A percentile compares a stretch with the other conserved stretches of the same genome.
Conservation (phyloP, 2,113 vertebrate species). For the Pygoscelis antarcticus region DNA sequence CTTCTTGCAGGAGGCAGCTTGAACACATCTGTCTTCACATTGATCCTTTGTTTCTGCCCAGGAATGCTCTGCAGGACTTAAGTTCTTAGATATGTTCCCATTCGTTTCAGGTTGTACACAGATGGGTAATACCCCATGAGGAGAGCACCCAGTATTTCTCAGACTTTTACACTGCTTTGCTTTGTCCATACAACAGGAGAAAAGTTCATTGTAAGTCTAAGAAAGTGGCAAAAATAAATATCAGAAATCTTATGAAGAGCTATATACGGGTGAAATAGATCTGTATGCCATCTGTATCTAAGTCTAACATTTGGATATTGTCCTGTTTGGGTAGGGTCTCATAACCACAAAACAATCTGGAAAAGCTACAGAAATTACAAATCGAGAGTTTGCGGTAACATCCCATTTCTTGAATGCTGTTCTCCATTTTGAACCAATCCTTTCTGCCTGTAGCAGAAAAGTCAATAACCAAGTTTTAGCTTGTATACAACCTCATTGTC, state of each 20-base stretch:
- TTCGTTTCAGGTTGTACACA: background rate
- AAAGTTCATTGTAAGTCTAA: background rate
- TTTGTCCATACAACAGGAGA: background rate
- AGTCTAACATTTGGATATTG: background rate
- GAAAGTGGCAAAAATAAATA: background rate
- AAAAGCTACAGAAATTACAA: background rate
- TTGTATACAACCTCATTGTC: background rate
- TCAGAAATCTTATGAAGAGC: background rate
- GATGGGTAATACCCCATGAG: background rate
- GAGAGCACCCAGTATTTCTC: background rate
- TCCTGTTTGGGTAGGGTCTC: background rate
- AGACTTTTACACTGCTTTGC: background rate
- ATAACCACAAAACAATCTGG: background rate
- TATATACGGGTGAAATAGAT: background rate
- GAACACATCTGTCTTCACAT: background rate
- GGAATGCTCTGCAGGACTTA: background rate
- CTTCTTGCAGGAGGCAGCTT: background rate
- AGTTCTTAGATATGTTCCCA: background rate
- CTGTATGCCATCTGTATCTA: accelerated
- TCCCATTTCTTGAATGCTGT: background rate
- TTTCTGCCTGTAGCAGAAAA: background rate
- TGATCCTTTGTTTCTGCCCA: background rate
- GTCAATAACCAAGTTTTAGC: background rate
- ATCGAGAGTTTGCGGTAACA: background rate
- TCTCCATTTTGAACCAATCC: background rate